phyloP scores from a whole-genome alignment of 2,888 invertebrate genomes.

The Drosophila borborema region DNA sequence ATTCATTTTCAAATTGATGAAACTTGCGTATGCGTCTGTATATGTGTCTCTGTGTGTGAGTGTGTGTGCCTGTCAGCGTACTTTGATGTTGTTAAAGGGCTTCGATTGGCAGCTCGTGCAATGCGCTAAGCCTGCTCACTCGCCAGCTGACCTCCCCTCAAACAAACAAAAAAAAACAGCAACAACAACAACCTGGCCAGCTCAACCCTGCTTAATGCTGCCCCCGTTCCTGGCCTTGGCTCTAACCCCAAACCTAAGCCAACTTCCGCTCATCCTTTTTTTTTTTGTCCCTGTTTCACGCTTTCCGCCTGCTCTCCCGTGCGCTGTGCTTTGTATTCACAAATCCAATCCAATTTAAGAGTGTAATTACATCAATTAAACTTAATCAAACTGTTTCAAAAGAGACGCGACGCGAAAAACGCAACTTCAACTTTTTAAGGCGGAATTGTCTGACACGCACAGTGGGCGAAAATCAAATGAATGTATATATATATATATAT shows the following conservation, averaged over 20 bases:
- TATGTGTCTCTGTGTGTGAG: background rate
- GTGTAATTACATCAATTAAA: constrained; percentile 81
- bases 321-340: constrained; percentile 68
- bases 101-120: constrained; percentile 58
- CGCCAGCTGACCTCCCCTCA: background rate
- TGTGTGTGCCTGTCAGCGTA: constrained; percentile 24
- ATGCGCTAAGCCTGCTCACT: constrained; percentile 28
- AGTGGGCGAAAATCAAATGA: constrained; percentile 14
- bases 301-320: background rate
- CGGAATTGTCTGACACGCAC: constrained; percentile 34
- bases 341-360: constrained; percentile 79
- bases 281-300: background rate
- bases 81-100: constrained; percentile 72
- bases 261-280: background rate
- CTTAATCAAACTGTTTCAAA: constrained; percentile 81
- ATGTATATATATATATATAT: too few species aligned
- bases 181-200: background rate
- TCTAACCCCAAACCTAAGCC: constrained; percentile 10
- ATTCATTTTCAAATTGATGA: constrained; percentile 80
- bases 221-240: background rate
- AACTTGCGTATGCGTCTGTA: constrained; percentile 44
- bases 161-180: background rate
- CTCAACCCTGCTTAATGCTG: too few species aligned
- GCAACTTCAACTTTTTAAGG: constrained; percentile 58
- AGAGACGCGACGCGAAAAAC: constrained; percentile 63